These are phyloP conservation scores for Pao palembangensis DNA, from an alignment of 2,113 vertebrate species.

Conservation along the genomic window DNA sequence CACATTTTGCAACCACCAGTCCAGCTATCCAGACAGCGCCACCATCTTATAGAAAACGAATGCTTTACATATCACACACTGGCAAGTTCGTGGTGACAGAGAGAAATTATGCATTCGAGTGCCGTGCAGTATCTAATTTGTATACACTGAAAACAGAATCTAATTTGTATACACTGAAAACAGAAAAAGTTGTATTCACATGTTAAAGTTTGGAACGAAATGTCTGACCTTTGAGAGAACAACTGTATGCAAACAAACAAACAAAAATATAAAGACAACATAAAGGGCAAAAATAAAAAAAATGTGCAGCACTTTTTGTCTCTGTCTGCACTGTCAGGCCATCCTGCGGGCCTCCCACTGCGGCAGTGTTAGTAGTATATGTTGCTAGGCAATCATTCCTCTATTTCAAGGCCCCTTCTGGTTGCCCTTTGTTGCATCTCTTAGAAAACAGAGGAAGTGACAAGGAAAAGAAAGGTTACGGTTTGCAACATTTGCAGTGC, in stretches of 20 bases:
- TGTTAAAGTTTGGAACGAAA: neutral
- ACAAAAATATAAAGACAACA: neutral
- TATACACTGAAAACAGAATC: neutral
- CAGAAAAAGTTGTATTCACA: neutral
- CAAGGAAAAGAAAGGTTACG: neutral
- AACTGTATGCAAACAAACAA: neutral
- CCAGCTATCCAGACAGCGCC: neutral
- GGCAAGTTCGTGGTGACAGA: too few species aligned
- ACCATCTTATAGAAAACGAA: neutral
- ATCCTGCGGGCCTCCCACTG: neutral
- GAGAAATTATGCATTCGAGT: too few species aligned
- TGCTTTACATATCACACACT: neutral
- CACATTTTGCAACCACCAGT: constrained; percentile 13
- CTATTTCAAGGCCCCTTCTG: constrained; percentile 5
- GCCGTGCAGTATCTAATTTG: neutral
- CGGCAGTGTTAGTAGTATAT: constrained; percentile 14
- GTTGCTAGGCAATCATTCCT: constrained; percentile 44
- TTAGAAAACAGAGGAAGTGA: constrained; percentile 8
- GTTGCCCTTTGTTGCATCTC: constrained; percentile 13
- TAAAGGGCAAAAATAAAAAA: neutral
- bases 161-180: too few species aligned
- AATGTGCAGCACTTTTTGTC: neutral
- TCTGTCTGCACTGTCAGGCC: constrained; percentile 2
- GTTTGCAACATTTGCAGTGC: neutral
- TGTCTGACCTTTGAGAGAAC: neutral